These are phyloP conservation scores for Limenitis camilla DNA, from an alignment of 2,888 invertebrate genomes.

Conservation along the genomic window DNA sequence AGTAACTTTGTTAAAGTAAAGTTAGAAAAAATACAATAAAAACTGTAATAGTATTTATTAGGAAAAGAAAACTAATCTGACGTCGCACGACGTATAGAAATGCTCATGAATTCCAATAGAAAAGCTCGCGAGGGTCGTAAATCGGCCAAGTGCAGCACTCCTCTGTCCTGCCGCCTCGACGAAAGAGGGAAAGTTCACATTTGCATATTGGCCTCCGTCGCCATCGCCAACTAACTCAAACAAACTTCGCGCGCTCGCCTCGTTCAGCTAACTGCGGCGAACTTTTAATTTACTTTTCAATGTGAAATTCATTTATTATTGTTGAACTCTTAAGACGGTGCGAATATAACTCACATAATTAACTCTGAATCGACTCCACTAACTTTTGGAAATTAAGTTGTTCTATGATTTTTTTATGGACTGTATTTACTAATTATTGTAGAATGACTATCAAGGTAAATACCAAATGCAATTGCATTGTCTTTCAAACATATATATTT, in stretches of 20 bases:
- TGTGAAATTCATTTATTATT: neutral
- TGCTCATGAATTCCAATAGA: conserved; percentile 46
- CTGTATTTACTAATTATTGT: too few relatives aligned
- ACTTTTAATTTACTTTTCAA: conserved; percentile 16
- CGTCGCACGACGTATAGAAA: conserved; percentile 18
- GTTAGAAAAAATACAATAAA: too few relatives aligned
- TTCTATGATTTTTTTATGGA: too few relatives aligned
- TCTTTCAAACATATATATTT: too few relatives aligned
- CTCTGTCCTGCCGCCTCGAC: conserved; percentile 28
- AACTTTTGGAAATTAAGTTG: too few relatives aligned
- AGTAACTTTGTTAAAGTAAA: too few relatives aligned
- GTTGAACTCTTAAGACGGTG: neutral
- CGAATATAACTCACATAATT: neutral
- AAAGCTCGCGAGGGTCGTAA: conserved; percentile 47
- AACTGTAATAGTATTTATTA: conserved; percentile 2
- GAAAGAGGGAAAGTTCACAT: conserved; percentile 65
- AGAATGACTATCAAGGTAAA: too few relatives aligned
- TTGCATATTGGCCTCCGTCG: conserved; percentile 55
- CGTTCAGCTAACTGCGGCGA: conserved; percentile 14
- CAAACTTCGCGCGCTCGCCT: conserved; percentile 33
- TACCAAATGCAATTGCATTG: too few relatives aligned
- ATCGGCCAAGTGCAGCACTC: conserved; percentile 63
- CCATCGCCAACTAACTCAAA: conserved; percentile 29
- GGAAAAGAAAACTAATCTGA: conserved; percentile 17
- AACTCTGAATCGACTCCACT: neutral